Conservation (phyloP, 2,888 invertebrate genomes). For the Cheilosia scutellata region DNA sequence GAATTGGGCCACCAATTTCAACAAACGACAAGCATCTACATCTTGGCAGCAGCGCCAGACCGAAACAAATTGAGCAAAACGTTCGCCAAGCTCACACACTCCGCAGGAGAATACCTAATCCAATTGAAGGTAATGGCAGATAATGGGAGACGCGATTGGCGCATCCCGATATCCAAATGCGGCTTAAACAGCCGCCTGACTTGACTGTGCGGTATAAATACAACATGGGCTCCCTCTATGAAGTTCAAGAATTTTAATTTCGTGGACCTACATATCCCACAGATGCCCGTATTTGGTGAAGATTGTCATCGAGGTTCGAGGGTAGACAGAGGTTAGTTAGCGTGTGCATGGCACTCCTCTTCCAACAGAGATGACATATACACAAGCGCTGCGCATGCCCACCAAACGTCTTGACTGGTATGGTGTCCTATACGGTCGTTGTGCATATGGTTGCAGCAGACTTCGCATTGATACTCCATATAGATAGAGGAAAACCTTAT, state of each 20-base stretch:
- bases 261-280: slow-evolving; percentile 54
- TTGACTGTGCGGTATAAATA: background rate
- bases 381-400: slow-evolving; percentile 11
- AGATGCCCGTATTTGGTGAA: slow-evolving; percentile 65
- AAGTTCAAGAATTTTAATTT: slow-evolving; percentile 62
- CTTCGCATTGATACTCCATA: slow-evolving; percentile 35
- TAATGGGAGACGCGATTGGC: slow-evolving; percentile 61
- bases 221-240: background rate
- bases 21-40: slow-evolving; percentile 40
- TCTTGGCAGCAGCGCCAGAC: slow-evolving; percentile 8
- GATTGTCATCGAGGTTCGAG: slow-evolving; percentile 59
- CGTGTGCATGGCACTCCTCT: slow-evolving; percentile 58
- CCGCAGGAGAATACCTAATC: slow-evolving; percentile 26
- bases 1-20: slow-evolving; percentile 59
- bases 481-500: slow-evolving; percentile 35
- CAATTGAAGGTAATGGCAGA: slow-evolving; percentile 52
- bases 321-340: slow-evolving; percentile 48
- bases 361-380: slow-evolving; percentile 6
- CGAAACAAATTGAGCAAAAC: slow-evolving; percentile 57
- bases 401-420: background rate
- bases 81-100: background rate
- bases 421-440: background rate
- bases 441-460: background rate
- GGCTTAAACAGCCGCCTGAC: slow-evolving; percentile 42
- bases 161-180: slow-evolving; percentile 68